phyloP scores from a whole-genome alignment of 2,113 vertebrate genomes.

The Arizona elegans region DNA sequence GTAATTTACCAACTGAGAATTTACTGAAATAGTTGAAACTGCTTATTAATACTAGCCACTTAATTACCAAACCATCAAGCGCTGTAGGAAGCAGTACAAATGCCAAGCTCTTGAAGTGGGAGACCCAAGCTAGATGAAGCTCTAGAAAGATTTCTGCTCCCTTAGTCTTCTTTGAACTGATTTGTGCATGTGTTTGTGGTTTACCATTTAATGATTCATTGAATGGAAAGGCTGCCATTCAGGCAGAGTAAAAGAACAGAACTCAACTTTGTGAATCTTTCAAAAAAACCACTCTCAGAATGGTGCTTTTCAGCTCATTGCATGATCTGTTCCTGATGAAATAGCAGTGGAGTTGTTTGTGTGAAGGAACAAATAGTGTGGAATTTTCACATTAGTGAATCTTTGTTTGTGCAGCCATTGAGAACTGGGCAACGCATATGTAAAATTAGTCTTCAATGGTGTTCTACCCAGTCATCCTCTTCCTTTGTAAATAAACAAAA shows the following conservation, averaged over 20 bases:
- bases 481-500: neutral
- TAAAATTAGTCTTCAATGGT: neutral
- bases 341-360: neutral
- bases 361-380: neutral
- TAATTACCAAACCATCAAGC: neutral
- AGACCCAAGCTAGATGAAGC: neutral
- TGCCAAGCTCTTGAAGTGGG: neutral
- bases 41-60: neutral
- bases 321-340: neutral
- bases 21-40: neutral
- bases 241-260: neutral
- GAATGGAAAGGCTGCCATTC: neutral
- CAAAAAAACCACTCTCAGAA: neutral
- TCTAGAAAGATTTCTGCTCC: neutral
- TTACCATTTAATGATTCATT: neutral
- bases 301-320: neutral
- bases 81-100: neutral
- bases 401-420: neutral
- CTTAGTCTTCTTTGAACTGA: neutral
- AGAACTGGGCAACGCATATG: neutral
- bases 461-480: neutral
- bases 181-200: neutral
- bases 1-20: neutral
- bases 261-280: neutral
- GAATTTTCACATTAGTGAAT: neutral